Evolutionary conservation across 2,888 invertebrate genomes (phyloP).

Genomic region (Tenthredo amoena): DNA sequence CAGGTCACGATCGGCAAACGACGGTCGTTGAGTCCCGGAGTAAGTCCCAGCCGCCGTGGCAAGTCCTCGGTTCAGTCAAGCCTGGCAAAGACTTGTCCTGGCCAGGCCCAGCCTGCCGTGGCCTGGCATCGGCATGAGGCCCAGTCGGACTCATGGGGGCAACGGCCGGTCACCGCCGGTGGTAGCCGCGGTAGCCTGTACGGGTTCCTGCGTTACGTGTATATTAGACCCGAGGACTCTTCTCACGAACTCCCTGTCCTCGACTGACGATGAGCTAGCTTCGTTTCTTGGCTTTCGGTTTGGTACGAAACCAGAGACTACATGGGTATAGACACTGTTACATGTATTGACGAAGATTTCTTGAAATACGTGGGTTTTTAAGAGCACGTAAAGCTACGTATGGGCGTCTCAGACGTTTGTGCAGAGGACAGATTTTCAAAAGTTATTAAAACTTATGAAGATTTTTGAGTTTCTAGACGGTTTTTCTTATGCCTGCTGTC

Average conservation of each 20-base stretch:
- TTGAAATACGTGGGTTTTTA: background rate
- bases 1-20: slow-evolving; percentile 44
- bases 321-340: background rate
- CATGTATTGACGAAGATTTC: background rate
- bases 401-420: background rate
- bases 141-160: slow-evolving; percentile 64
- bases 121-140: slow-evolving; percentile 20
- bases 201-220: slow-evolving; percentile 52
- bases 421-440: background rate
- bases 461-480: background rate
- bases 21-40: slow-evolving; percentile 20
- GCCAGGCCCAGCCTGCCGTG: background rate
- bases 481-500: background rate
- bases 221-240: slow-evolving; percentile 51
- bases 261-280: slow-evolving; percentile 28
- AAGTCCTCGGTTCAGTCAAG: slow-evolving; percentile 25
- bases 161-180: slow-evolving; percentile 78
- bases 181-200: slow-evolving; percentile 59
- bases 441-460: background rate
- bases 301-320: background rate
- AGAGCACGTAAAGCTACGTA: background rate
- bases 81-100: slow-evolving; percentile 24
- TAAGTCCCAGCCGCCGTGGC: slow-evolving; percentile 30
- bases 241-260: slow-evolving; percentile 51
- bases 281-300: background rate